Evolutionary conservation across 2,113 vertebrate genomes (phyloP), one percentile per base, ranked within the genome.

Genomic region (Chelonoidis abingdonii): DNA sequence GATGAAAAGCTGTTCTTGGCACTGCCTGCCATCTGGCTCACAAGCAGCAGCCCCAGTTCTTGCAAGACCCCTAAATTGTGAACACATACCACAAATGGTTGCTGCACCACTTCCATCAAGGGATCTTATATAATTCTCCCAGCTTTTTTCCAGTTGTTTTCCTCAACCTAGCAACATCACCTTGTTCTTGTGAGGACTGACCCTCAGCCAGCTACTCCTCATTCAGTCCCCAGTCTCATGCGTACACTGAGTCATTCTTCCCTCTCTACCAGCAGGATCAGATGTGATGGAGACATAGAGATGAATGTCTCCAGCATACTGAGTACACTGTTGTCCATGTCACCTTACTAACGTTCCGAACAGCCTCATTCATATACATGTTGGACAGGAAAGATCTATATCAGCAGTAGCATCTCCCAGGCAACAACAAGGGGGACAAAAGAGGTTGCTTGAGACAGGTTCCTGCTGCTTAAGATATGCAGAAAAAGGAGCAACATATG

Each of bases 11-110:
- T 13, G 50, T 12, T 44, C 69, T 69, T 69, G 31, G 5, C 25
- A 47, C 76, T 72, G 47, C 35, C 10, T 53, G 54, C 50, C 75
- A 72, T 7, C 13, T 80, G 59, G 25, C 12, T 53, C 52, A 87
- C 3, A 0, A 69, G 72, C 59, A 72, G 8, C 25, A 59, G 0
- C 50, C 84, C 49, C 50, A 27, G 16, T 27, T 10, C 44, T 91
- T 87, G n/a, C 72, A 79, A 91, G 80, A 62, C 79, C n/a, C 6
- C 62, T 72, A 25, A 25, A 8, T 21, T 79, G n/a, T 84, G 49
- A 87, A 72, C 25, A 3, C 4, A 25, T 35, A 17, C 16, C 31
- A n/a, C 31, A 79, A 53, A 87, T 41, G 38, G 16, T 8, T 49
- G n/a, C 12, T 81, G 7, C 75, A 12, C 4, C 17, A n/a, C 87